Conservation (phyloP, 2,113 vertebrate species). For the Chaenogobius annularis region DNA sequence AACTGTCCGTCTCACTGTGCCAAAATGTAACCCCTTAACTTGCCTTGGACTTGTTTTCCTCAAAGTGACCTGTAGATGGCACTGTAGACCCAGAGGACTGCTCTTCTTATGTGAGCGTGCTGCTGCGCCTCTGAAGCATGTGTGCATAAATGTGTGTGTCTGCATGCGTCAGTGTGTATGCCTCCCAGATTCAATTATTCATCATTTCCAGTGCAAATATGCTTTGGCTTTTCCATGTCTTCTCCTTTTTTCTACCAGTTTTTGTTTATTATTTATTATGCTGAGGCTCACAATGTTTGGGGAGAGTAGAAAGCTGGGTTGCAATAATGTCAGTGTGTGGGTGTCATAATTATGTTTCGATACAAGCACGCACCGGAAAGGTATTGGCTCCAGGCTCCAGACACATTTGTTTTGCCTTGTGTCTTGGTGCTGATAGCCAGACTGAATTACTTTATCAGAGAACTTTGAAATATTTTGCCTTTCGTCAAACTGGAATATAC, state of each 20-base stretch:
- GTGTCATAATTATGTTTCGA: constrained; percentile 73
- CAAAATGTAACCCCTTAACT: too few species aligned
- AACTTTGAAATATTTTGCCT: constrained; percentile 31
- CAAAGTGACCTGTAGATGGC: constrained; percentile 72
- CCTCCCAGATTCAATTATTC: constrained; percentile 75
- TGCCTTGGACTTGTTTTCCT: constrained; percentile 4
- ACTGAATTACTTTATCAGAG: constrained; percentile 36
- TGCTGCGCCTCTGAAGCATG: constrained; percentile 9
- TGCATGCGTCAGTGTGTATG: constrained; percentile 47
- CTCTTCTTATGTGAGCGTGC: constrained; percentile 9
- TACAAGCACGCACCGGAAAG: constrained; percentile 49
- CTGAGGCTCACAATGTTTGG: constrained; percentile 57
- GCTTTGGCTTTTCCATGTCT: constrained; percentile 60
- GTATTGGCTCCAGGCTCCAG: constrained; percentile 35
- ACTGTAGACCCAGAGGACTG: constrained; percentile 66
- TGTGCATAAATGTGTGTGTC: constrained; percentile 24
- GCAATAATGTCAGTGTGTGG: constrained; percentile 67
- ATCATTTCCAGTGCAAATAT: constrained; percentile 71
- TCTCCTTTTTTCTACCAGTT: constrained; percentile 34
- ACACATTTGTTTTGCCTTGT: constrained; percentile 45
- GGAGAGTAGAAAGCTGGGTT: constrained; percentile 58
- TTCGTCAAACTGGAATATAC: constrained; percentile 12
- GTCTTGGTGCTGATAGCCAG: constrained; percentile 36
- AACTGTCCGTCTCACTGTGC: too few species aligned
- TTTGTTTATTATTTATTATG: constrained; percentile 76